Base-by-base conservation (phyloP, 2,113 vertebrate genomes). In the Scolopax mira region DNA sequence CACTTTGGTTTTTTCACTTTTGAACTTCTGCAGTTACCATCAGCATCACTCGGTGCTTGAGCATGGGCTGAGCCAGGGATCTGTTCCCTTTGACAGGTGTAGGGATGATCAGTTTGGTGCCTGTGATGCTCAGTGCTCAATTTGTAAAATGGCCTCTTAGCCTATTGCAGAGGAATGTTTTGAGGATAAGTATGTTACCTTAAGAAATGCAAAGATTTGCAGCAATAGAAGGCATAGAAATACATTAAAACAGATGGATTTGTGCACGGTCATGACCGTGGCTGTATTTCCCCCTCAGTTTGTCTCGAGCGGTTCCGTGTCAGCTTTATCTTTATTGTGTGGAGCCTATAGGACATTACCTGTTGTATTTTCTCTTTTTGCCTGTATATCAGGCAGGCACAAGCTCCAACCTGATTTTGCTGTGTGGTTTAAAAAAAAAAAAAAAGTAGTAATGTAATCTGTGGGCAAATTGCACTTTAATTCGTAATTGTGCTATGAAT, bases 401-500 rank as follows among this genome's bases (percentile, higher is more conserved):
- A 97, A 93, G 97, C 91, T 97, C 87, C 82, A 79, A 90, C 96
- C 85, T 97, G 97, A 97, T 91, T 94, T 71, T 93, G 28, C 88
- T 90, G 90, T 91, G 94, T 93, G 90, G 82, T 97, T 96, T 96
- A 85, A 94, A 90, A 73, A 82, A 81, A 61, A 81, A 91, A 72
- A 80, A 80, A 31, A 75, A 55, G 85, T 66, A 82, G 98, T 98
- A 98, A 98, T 93, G 94, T 97, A 98, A 98, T 98, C 98, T 98
- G 95, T 88, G 94, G 97, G 98, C 98, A 99, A 99, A 98, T 99
- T 98, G 91, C 97, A 97, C 97, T 98, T 98, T 98, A 98, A 98
- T 98, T 95, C 92, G 58, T 97, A 98, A 96, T 96, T 97, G 89
- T 97, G 85, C 97, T 97, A 95, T 95, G 97, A 98, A 97, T 98